Percentiles rank a stretch among this genome's conserved stretches.
These are phyloP conservation scores for Noctilio leporinus DNA, from an alignment of 2,113 vertebrate genomes.

Conservation along the genomic window DNA sequence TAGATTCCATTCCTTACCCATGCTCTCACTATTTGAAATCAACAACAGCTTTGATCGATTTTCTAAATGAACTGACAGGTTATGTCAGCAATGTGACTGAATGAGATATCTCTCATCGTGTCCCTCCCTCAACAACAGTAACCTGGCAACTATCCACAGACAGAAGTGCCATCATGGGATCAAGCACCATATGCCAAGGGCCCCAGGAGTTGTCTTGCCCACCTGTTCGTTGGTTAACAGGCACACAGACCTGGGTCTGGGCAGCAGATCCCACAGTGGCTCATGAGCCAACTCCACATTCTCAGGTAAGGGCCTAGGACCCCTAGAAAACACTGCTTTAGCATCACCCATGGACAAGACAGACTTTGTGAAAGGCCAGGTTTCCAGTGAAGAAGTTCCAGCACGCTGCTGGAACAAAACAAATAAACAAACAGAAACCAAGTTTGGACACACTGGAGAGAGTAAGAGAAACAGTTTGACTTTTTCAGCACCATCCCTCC, in stretches of 20 bases:
- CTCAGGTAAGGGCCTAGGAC: neutral
- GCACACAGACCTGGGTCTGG: neutral
- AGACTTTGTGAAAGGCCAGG: neutral
- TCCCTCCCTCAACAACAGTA: neutral
- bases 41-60: neutral
- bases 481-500: neutral
- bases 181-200: neutral
- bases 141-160: neutral
- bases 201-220: neutral
- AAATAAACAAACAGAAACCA: neutral
- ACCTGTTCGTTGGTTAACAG: neutral
- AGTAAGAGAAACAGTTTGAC: neutral
- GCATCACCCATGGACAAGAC: neutral
- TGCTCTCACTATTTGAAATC: neutral
- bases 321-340: neutral
- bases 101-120: neutral
- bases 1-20: neutral
- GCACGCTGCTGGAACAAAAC: neutral
- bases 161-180: neutral
- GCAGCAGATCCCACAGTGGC: neutral
- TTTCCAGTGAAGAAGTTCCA: neutral
- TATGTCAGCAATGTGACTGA: neutral
- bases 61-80: neutral
- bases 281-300: neutral
- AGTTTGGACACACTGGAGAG: neutral